Percentiles rank a stretch among this genome's conserved stretches.
Evolutionary conservation across 2,797 vertebrate species (phyloP).

Genomic region (Darevskia nairensis): DNA sequence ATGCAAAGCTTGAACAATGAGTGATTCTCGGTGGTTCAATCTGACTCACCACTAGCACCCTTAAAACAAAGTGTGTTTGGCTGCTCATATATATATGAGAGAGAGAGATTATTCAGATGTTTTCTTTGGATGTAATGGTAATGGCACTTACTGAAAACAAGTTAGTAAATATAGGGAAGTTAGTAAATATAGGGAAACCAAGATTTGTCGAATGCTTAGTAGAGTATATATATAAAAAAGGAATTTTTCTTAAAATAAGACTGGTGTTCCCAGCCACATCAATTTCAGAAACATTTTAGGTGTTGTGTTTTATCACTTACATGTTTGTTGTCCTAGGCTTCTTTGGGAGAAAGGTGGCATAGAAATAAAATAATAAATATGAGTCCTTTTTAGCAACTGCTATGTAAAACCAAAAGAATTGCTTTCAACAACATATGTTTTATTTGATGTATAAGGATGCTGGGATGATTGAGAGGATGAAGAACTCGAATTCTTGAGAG

Average conservation of each 20-base stretch:
- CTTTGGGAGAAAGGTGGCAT: too few species aligned
- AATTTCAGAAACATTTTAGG: not conserved
- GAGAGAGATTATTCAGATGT: slow-evolving; percentile 60
- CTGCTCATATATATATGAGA: too few species aligned
- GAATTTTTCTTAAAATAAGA: not conserved
- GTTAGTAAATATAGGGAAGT: not conserved
- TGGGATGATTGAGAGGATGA: not conserved
- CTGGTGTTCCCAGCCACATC: not conserved
- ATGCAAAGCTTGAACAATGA: slow-evolving; percentile 71
- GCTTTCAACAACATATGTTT: not conserved
- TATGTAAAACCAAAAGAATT: not conserved
- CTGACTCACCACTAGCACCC: slow-evolving; percentile 70
- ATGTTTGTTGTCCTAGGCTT: too few species aligned
- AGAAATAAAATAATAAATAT: not conserved
- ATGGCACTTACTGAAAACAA: not conserved
- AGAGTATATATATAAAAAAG: not conserved
- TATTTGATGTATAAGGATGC: not conserved
- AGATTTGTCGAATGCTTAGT: not conserved
- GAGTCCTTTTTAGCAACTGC: not conserved
- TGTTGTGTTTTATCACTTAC: too few species aligned
- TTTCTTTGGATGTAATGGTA: slow-evolving; percentile 49
- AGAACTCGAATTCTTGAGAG: not conserved
- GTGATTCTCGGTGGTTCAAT: slow-evolving; percentile 69
- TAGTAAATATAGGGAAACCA: not conserved
- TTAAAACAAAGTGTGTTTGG: slow-evolving; percentile 72